phyloP scores from a whole-genome alignment of 2,888 invertebrate genomes.

The Schrankia costaestrigalis region DNA sequence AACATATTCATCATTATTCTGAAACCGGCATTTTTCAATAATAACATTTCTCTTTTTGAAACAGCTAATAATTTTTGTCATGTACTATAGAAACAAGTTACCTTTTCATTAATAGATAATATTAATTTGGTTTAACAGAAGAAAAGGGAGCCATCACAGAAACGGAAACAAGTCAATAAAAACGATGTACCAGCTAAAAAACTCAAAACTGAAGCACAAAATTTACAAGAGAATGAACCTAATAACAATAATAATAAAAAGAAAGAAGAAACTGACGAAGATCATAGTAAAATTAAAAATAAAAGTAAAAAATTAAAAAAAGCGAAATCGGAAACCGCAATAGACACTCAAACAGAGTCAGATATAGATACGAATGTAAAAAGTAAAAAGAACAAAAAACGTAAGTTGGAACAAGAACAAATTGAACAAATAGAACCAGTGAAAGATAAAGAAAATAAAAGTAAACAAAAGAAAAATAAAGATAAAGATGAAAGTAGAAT shows the following conservation, averaged over 20 bases:
- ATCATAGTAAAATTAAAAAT: constrained; percentile 13
- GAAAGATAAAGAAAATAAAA: constrained; percentile 1
- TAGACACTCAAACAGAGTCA: constrained; percentile 7
- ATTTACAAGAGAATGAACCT: too few relatives aligned
- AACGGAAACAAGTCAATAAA: constrained; percentile 27
- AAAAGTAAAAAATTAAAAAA: constrained; percentile 11
- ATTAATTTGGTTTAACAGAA: constrained; percentile 34
- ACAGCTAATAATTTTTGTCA: too few relatives aligned
- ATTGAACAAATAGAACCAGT: not conserved
- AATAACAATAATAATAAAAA: constrained; percentile 14
- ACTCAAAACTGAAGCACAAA: constrained; percentile 11
- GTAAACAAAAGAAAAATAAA: constrained; percentile 9
- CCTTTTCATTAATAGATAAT: not conserved
- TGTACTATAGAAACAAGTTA: not conserved
- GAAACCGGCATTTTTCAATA: too few relatives aligned
- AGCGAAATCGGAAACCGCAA: not conserved
- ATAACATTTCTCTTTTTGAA: too few relatives aligned
- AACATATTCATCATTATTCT: too few relatives aligned
- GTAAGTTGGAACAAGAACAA: constrained; percentile 1
- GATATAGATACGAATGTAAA: not conserved
- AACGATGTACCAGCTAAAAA: constrained; percentile 14
- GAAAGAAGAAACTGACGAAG: constrained; percentile 15
- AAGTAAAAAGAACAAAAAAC: constrained; percentile 5
- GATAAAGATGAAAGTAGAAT: constrained; percentile 11
- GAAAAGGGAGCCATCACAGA: constrained; percentile 30